Conservation (phyloP, 2,888 invertebrate genomes). For the Orthosia cruda region DNA sequence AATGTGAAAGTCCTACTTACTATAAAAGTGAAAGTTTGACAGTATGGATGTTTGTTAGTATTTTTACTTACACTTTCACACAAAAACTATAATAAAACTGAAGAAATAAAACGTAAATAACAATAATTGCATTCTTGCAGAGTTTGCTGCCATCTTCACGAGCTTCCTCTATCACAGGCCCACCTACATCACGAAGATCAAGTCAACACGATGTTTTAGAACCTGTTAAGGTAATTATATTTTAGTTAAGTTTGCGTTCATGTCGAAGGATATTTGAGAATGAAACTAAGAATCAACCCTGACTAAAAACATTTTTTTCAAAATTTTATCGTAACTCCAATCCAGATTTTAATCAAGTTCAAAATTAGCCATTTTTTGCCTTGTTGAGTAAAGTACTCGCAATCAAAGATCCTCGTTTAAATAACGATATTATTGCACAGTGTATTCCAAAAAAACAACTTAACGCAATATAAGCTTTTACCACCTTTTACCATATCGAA, state of each 20-base stretch:
- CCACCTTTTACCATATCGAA: background rate
- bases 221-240: constrained; percentile 81
- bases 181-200: constrained; percentile 87
- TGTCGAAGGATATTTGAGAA: background rate
- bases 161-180: constrained; percentile 87
- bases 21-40: no score
- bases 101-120: background rate
- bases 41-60: no score
- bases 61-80: no score
- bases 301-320: background rate
- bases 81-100: background rate
- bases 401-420: background rate
- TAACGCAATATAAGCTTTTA: background rate
- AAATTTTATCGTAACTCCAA: background rate
- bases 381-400: background rate
- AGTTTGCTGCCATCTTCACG: constrained; percentile 85
- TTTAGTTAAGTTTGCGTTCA: constrained; percentile 19
- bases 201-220: constrained; percentile 87
- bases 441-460: background rate
- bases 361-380: background rate
- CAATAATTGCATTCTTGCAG: constrained; percentile 68
- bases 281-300: background rate
- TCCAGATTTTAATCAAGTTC: background rate
- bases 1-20: no score
- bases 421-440: background rate